Percentiles rank a stretch among this genome's conserved stretches.
These are phyloP conservation scores for Calameuta idolon DNA, from an alignment of 2,888 invertebrate genomes.

Conservation along the genomic window DNA sequence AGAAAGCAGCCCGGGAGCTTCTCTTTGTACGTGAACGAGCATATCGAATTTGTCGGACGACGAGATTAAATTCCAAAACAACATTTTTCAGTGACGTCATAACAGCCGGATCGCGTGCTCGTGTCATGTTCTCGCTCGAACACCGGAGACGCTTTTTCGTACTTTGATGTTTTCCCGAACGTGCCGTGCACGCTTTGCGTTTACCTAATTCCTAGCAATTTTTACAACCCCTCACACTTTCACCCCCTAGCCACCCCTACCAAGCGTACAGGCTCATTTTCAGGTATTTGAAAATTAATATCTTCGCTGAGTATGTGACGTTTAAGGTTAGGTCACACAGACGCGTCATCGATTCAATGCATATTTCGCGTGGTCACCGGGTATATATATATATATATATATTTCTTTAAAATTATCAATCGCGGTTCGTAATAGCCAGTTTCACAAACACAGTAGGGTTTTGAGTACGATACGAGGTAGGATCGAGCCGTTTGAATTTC, in stretches of 20 bases:
- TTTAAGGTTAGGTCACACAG: background rate
- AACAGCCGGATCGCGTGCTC: constrained; percentile 19
- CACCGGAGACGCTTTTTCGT: background rate
- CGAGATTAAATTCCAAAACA: background rate
- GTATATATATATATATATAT: too few species aligned
- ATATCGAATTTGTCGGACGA: background rate
- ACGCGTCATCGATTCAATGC: background rate
- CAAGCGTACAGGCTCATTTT: background rate
- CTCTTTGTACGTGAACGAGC: background rate
- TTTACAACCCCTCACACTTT: background rate
- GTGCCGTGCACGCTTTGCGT: background rate
- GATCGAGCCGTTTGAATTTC: background rate
- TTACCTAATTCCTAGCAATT: background rate
- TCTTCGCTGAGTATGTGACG: background rate
- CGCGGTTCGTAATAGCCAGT: background rate
- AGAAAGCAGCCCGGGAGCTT: background rate
- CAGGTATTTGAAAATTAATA: background rate
- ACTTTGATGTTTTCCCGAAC: background rate
- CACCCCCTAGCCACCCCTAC: too few species aligned
- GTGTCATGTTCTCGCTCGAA: constrained; percentile 9
- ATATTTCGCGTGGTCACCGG: background rate
- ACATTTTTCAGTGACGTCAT: background rate
- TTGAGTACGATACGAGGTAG: background rate
- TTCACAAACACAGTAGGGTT: background rate
- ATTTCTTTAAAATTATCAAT: background rate